Evolutionary conservation across 2,797 vertebrate genomes (phyloP).

Genomic region (Gobio occitaniae): DNA sequence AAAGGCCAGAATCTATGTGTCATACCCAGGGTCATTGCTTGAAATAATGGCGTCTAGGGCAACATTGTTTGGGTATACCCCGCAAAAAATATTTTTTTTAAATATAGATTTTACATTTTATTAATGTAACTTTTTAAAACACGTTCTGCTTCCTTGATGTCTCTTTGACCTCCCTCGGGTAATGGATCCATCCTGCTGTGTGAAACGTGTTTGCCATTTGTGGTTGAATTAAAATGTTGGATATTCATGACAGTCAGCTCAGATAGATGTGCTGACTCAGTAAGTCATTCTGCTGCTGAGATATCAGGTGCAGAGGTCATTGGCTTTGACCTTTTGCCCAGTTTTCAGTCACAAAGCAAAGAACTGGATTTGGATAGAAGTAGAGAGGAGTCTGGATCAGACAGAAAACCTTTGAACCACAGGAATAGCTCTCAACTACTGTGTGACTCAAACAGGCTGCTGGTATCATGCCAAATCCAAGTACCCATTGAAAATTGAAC

Average conservation of each 20-base stretch:
- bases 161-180: conserved; percentile 20
- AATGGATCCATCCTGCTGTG: neutral
- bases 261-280: conserved; percentile 22
- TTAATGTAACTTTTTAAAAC: neutral
- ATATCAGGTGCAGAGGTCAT: conserved; percentile 17
- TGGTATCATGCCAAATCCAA: conserved; percentile 1
- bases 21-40: neutral
- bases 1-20: neutral
- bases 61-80: neutral
- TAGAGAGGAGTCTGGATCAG: neutral
- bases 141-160: neutral
- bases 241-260: conserved; percentile 29
- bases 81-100: neutral
- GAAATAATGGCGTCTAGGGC: neutral
- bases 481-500: neutral
- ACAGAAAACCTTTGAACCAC: neutral
- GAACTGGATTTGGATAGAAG: conserved; percentile 2
- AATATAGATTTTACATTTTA: neutral
- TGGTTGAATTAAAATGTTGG: conserved; percentile 28
- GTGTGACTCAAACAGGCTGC: neutral
- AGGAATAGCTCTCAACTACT: neutral
- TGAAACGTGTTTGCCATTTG: conserved; percentile 14
- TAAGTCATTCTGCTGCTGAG: conserved; percentile 25
- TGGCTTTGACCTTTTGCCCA: conserved; percentile 19
- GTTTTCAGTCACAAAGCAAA: conserved; percentile 15